Evolutionary conservation across 37 sponge, comb jelly and placozoan species (phyloP), one percentile per base, ranked within the genome.

Genomic region (Ianthella basta): DNA sequence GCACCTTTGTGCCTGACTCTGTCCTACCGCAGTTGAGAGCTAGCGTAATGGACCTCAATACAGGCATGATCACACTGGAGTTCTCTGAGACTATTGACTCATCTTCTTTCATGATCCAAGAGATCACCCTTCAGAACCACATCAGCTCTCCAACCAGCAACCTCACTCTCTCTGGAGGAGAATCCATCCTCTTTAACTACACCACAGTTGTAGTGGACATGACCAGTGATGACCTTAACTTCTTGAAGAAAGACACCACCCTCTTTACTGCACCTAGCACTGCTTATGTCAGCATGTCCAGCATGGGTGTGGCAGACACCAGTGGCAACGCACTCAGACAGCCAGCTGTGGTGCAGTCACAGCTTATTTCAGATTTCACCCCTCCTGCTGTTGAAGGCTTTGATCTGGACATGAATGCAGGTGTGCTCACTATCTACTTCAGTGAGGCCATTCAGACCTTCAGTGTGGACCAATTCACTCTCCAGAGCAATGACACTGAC

Each of bases 1-100:
- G 40, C 29, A 56, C 34, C 30, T 84, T 87, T 30, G 33, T 91
- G 1, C 75, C 86, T 41, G 97, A 96, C 53, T 81, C 50, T 20
- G 85, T 86, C 1, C 55, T 57, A 32, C 96, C 96, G 33, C 27
- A 55, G 19, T 70, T 95, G 12, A 77, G 21, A 0, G 40, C 32
- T 60, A 87, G 61, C 29, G 24, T 40, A 29, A 69, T 95, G 38
- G 85, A 95, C 59, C 74, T 87, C 86, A 89, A 95, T 78, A 81
- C 54, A 37, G 97, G 93, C 13, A 56, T 85, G 18, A 79, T 91
- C 19, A 70, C 29, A 4, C 81, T 95, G 13, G 65, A 66, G 10
- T 95, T 95, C 88, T 87, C 91, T 56, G 96, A 95, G 57, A 95
- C 96, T 25, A 82, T 92, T 18, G 90, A 95, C 53, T 70, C 67